Evolutionary conservation across 1,140 invertebrate genomes (phyloP).

Genomic region (Pseudomyrmex dendroicus): DNA sequence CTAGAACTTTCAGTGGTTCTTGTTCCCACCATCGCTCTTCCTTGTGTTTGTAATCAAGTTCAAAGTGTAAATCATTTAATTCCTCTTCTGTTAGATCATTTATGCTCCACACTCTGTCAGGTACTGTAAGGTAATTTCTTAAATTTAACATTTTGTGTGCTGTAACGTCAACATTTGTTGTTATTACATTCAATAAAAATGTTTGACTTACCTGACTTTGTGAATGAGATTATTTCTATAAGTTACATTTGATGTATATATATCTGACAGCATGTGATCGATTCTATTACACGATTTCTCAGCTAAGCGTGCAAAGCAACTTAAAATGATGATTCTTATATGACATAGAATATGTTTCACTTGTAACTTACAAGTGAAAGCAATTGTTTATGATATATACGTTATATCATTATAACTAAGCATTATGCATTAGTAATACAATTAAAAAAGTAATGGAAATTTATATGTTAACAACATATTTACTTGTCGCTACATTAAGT

Average conservation of each 20-base stretch:
- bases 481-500: too few species aligned
- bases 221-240: constrained; percentile 9
- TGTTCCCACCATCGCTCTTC: constrained; percentile 94
- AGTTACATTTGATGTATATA: neutral
- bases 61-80: constrained; percentile 85
- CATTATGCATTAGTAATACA: too few species aligned
- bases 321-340: constrained; percentile 6
- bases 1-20: constrained; percentile 90
- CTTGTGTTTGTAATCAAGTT: constrained; percentile 89
- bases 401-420: too few species aligned
- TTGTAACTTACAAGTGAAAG: neutral
- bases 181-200: constrained; percentile 2
- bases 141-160: neutral
- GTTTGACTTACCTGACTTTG: constrained; percentile 36
- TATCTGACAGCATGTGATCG: neutral
- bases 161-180: too few species aligned
- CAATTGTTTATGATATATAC: neutral
- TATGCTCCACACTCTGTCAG: constrained; percentile 92
- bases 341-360: constrained; percentile 3
- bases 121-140: constrained; percentile 86
- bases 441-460: too few species aligned
- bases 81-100: constrained; percentile 90
- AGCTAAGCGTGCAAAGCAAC: constrained; percentile 51
- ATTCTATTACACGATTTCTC: constrained; percentile 21
- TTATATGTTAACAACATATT: too few species aligned